Conservation (phyloP, 1,140 invertebrate species). For the Habropoda laboriosa region DNA sequence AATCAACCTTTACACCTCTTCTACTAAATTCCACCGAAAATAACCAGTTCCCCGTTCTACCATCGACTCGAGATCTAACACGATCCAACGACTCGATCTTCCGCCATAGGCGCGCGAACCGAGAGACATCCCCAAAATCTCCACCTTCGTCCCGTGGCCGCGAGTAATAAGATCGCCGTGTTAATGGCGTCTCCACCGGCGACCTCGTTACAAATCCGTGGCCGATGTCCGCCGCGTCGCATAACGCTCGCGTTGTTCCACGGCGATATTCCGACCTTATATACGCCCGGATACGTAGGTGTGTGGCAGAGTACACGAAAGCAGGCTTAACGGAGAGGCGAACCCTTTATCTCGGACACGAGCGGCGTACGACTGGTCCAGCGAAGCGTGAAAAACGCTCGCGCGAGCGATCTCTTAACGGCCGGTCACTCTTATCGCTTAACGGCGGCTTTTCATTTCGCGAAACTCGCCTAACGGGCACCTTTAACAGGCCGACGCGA, state of each 20-base stretch:
- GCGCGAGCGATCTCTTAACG: conserved; percentile 59
- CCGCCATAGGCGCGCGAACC: too few relatives aligned
- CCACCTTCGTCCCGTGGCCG: neutral
- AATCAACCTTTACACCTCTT: too few relatives aligned
- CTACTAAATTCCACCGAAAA: too few relatives aligned
- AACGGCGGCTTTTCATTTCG: conserved; percentile 63
- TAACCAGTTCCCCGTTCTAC: too few relatives aligned
- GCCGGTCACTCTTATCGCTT: conserved; percentile 56
- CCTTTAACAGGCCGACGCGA: conserved; percentile 24
- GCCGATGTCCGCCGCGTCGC: conserved; percentile 23
- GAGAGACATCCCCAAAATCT: too few relatives aligned
- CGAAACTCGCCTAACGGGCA: conserved; percentile 50
- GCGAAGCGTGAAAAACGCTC: conserved; percentile 61
- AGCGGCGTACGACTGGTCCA: conserved; percentile 46
- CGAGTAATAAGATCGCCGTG: conserved; percentile 14
- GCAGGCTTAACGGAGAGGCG: conserved; percentile 52
- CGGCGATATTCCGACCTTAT: conserved; percentile 27
- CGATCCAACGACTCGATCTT: too few relatives aligned
- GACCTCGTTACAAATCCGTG: conserved; percentile 38
- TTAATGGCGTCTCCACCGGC: neutral
- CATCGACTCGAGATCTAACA: too few relatives aligned
- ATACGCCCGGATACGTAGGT: conserved; percentile 20
- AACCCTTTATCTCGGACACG: conserved; percentile 60
- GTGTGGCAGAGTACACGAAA: conserved; percentile 54
- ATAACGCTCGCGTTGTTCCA: conserved; percentile 12